These are phyloP conservation scores for Mactromeris polynyma DNA, from an alignment of 2,888 invertebrate genomes.

Conservation along the genomic window DNA sequence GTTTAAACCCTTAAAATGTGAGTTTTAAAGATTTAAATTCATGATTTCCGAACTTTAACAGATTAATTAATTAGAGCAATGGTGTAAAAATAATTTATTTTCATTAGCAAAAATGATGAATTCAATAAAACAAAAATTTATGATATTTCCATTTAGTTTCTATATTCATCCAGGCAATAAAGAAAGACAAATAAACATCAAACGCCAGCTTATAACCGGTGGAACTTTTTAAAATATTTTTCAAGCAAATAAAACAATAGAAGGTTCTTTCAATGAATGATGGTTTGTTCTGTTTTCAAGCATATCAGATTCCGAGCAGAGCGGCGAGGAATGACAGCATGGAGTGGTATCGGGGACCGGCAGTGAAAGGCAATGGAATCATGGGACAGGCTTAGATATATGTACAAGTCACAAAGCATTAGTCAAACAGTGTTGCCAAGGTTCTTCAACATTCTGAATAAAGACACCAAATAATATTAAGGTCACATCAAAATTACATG, in stretches of 20 bases:
- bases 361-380: neutral
- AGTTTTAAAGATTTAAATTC: neutral
- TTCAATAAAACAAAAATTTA: neutral
- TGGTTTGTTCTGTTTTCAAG: neutral
- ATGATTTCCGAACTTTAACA: neutral
- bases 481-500: too few relatives aligned
- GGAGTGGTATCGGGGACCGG: neutral
- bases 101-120: neutral
- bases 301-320: neutral
- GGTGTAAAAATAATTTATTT: neutral
- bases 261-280: neutral
- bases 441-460: too few relatives aligned
- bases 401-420: too few relatives aligned
- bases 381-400: neutral
- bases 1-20: neutral
- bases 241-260: neutral
- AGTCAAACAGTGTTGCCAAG: too few relatives aligned
- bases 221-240: neutral
- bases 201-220: neutral
- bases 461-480: too few relatives aligned
- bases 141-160: neutral
- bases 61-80: neutral
- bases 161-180: neutral
- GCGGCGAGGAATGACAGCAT: neutral
- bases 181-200: neutral